phyloP scores from a whole-genome alignment of 2,888 invertebrate species.

The Selenia dentaria region DNA sequence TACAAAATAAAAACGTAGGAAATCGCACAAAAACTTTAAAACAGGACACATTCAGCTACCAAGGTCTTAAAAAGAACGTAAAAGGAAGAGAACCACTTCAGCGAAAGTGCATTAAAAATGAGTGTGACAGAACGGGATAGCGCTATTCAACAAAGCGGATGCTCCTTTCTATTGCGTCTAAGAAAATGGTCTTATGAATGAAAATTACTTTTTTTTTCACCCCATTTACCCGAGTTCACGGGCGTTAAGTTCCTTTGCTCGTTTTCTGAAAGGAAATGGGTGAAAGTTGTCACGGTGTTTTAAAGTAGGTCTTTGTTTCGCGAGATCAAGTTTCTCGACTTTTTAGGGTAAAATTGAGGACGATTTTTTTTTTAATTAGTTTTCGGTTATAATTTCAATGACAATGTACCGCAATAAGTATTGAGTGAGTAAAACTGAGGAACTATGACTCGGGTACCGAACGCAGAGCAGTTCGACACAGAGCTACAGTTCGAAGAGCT shows the following conservation, averaged over 20 bases:
- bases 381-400: too few relatives aligned
- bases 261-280: constrained; percentile 55
- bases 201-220: constrained; percentile 79
- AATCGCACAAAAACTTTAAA: constrained; percentile 49
- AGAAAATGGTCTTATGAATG: constrained; percentile 82
- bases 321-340: background rate
- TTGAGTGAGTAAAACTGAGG: too few relatives aligned
- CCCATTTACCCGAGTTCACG: constrained; percentile 71
- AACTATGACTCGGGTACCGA: too few relatives aligned
- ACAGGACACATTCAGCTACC: constrained; percentile 52
- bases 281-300: constrained; percentile 60
- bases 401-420: too few relatives aligned
- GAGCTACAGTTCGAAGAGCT: too few relatives aligned
- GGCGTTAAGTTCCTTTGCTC: constrained; percentile 64
- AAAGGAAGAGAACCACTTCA: constrained; percentile 60
- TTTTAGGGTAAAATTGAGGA: too few relatives aligned
- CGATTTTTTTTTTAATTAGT: too few relatives aligned
- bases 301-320: constrained; percentile 37
- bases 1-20: constrained; percentile 50
- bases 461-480: too few relatives aligned
- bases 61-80: constrained; percentile 69
- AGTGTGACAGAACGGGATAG: constrained; percentile 58
- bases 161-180: constrained; percentile 57
- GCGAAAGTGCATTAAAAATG: constrained; percentile 81
- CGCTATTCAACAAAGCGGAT: constrained; percentile 39